These are phyloP conservation scores for Lepidochrysops patricia DNA, from an alignment of 2,888 invertebrate genomes.

Conservation along the genomic window DNA sequence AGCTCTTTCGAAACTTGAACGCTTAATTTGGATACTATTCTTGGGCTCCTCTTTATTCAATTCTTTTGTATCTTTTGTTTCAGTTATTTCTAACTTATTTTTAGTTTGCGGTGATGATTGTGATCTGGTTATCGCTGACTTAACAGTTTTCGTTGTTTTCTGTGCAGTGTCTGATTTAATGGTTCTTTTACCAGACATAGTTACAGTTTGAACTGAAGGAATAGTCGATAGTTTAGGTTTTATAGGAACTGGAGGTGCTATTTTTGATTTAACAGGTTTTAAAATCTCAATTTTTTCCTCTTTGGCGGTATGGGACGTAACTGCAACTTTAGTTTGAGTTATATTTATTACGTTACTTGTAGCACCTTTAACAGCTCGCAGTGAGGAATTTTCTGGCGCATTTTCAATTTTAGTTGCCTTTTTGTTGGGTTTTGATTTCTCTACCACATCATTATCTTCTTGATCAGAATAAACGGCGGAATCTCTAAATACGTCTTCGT, in stretches of 20 bases:
- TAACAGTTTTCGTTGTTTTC: constrained; percentile 41
- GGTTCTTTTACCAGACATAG: constrained; percentile 30
- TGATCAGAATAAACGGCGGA: constrained; percentile 89
- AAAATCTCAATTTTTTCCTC: constrained; percentile 24
- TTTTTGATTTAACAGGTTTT: constrained; percentile 58
- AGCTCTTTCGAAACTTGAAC: constrained; percentile 63
- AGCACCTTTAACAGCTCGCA: constrained; percentile 42
- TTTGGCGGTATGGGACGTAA: constrained; percentile 30
- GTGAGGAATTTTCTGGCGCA: constrained; percentile 44
- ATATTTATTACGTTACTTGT: constrained; percentile 33
- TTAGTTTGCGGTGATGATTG: constrained; percentile 39
- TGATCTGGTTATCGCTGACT: constrained; percentile 36
- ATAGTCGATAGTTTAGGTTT: constrained; percentile 71
- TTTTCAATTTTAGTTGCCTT: constrained; percentile 44
- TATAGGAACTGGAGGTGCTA: constrained; percentile 78
- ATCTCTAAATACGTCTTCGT: constrained; percentile 83
- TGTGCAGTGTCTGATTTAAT: constrained; percentile 40
- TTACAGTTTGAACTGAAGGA: constrained; percentile 35
- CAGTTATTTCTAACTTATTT: constrained; percentile 28
- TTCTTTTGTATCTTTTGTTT: constrained; percentile 24
- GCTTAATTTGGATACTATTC: constrained; percentile 53
- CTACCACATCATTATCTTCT: constrained; percentile 68
- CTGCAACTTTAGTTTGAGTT: constrained; percentile 33
- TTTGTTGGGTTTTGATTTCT: constrained; percentile 35
- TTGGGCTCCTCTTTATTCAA: constrained; percentile 28